Percentiles rank a stretch among this genome's conserved stretches.
Conservation (phyloP, 1,140 invertebrate genomes). For the Drosophila kikkawai region DNA sequence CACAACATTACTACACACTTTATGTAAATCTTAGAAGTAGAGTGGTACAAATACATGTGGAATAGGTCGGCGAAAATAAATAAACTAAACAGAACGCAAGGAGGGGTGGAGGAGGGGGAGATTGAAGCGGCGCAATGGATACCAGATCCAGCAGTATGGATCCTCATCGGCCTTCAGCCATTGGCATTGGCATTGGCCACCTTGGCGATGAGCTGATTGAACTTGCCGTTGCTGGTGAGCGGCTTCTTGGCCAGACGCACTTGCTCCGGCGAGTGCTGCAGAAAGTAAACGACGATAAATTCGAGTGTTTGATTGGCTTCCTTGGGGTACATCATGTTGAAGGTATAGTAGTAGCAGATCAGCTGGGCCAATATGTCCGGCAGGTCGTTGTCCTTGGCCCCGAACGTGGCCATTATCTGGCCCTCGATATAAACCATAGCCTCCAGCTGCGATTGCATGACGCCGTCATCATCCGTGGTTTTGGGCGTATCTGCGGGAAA, state of each 20-base stretch:
- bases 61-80: slow-evolving; percentile 73
- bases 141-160: slow-evolving; percentile 14
- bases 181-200: slow-evolving; percentile 70
- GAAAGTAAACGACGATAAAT: slow-evolving; percentile 80
- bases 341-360: slow-evolving; percentile 80
- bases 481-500: slow-evolving; percentile 47
- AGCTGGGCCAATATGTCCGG: slow-evolving; percentile 75
- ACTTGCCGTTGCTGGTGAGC: slow-evolving; percentile 62
- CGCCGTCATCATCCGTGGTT: slow-evolving; percentile 26
- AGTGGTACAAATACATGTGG: slow-evolving; percentile 69
- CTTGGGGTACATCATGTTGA: slow-evolving; percentile 82
- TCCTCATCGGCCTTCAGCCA: slow-evolving; percentile 31
- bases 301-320: slow-evolving; percentile 82
- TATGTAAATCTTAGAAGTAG: slow-evolving; percentile 76
- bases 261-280: slow-evolving; percentile 67
- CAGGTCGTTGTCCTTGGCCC: slow-evolving; percentile 53
- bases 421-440: slow-evolving; percentile 76
- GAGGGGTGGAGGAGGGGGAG: slow-evolving; percentile 14
- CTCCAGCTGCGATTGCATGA: slow-evolving; percentile 32
- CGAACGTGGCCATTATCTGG: slow-evolving; percentile 64
- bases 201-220: slow-evolving; percentile 73
- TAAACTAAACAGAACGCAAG: slow-evolving; percentile 67
- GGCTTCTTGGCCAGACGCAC: slow-evolving; percentile 66
- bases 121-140: slow-evolving; percentile 37
- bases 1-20: slow-evolving; percentile 80